A percentile compares a stretch with the other conserved stretches of the same genome.
These are phyloP conservation scores for Drosophila ananassae DNA, from an alignment of 1,140 invertebrate genomes.

Conservation along the genomic window DNA sequence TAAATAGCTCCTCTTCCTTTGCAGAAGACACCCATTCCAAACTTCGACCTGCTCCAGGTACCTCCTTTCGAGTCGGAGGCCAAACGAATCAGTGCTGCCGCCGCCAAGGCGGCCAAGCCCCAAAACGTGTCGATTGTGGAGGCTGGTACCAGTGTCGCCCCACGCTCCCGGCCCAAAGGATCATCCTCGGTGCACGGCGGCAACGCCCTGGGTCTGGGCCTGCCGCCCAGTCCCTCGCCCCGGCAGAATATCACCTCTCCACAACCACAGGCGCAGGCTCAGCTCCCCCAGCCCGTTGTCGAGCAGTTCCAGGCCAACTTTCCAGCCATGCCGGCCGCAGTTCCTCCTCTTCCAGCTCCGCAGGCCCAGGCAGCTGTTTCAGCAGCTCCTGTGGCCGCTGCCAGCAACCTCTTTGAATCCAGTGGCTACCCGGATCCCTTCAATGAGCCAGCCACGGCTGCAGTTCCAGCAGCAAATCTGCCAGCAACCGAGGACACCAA, in stretches of 20 bases:
- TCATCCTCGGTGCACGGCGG: conserved; percentile 83
- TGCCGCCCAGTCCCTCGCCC: conserved; percentile 85
- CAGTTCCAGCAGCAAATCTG: conserved; percentile 7
- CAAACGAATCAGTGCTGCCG: conserved; percentile 86
- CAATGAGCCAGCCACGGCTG: conserved; percentile 81
- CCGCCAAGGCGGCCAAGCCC: conserved; percentile 83
- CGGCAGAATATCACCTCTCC: conserved; percentile 81
- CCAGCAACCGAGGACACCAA: conserved; percentile 17
- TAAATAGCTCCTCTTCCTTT: conserved; percentile 4
- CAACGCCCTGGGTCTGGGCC: conserved; percentile 84
- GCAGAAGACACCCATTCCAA: conserved; percentile 88
- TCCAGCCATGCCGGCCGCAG: conserved; percentile 71
- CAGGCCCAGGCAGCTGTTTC: conserved; percentile 60
- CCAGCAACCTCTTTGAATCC: conserved; percentile 84
- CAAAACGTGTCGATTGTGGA: conserved; percentile 86
- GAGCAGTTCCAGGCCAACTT: conserved; percentile 84
- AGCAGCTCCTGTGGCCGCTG: conserved; percentile 22
- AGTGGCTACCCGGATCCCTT: conserved; percentile 87
- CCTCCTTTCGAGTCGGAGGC: conserved; percentile 88
- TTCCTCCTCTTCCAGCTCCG: conserved; percentile 61
- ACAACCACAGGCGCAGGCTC: conserved; percentile 52
- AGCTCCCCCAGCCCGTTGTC: conserved; percentile 48
- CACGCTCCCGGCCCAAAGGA: conserved; percentile 92
- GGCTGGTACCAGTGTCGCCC: conserved; percentile 91
- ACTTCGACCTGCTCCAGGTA: conserved; percentile 87